Evolutionary conservation across 2,888 invertebrate species (phyloP).

Genomic region (Agonopterix heracliana): DNA sequence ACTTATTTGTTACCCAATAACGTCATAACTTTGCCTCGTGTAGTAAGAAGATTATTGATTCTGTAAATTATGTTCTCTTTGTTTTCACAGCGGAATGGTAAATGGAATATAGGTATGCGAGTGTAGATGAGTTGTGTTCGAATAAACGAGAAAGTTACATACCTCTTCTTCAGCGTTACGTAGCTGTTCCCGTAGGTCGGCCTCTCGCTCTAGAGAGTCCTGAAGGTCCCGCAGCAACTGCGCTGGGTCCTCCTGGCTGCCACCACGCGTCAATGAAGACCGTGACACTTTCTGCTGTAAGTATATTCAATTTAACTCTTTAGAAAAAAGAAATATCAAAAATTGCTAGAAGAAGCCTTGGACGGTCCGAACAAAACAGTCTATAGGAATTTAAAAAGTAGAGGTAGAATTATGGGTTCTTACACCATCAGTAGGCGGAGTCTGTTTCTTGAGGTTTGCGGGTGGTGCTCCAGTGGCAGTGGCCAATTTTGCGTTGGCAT

Average conservation of each 20-base stretch:
- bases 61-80: no score
- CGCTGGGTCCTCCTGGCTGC: slow-evolving; percentile 87
- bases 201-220: slow-evolving; percentile 94
- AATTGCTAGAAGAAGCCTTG: no score
- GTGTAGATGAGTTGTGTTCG: not conserved
- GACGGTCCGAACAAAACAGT: no score
- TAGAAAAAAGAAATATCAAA: not conserved
- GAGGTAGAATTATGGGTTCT: slow-evolving; percentile 15
- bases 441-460: slow-evolving; percentile 74
- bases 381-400: not conserved
- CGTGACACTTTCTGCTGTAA: slow-evolving; percentile 79
- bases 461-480: slow-evolving; percentile 50
- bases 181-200: slow-evolving; percentile 94
- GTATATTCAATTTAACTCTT: slow-evolving; percentile 2
- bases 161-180: slow-evolving; percentile 96
- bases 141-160: slow-evolving; percentile 11
- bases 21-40: no score
- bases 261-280: slow-evolving; percentile 84
- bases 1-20: not conserved
- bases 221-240: slow-evolving; percentile 91
- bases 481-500: slow-evolving; percentile 77
- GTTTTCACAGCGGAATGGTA: not conserved
- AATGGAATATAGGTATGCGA: not conserved
- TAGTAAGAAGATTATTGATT: no score
- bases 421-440: slow-evolving; percentile 78